Evolutionary conservation across 2,797 vertebrate genomes (phyloP).

Genomic region (Notamacropus eugenii): DNA sequence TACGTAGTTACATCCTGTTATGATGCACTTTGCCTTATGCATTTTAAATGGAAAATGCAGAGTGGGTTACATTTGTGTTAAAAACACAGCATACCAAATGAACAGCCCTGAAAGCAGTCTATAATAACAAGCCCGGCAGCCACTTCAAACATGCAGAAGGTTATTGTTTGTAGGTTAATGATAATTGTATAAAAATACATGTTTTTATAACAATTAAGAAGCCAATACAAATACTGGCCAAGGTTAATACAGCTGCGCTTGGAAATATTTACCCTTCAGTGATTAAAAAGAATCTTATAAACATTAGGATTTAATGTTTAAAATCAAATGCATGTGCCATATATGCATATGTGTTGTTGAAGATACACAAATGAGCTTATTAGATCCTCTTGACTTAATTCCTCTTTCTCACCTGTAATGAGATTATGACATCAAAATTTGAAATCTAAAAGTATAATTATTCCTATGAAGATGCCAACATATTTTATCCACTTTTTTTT

Average conservation of each 20-base stretch:
- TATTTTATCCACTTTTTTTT: slow-evolving; percentile 35
- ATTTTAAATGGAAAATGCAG: slow-evolving; percentile 90
- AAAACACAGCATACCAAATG: slow-evolving; percentile 85
- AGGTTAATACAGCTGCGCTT: slow-evolving; percentile 70
- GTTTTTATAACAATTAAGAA: slow-evolving; percentile 84
- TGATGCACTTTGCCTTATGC: slow-evolving; percentile 92
- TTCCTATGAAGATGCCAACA: background rate
- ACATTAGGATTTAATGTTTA: slow-evolving; percentile 24
- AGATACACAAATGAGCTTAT: background rate
- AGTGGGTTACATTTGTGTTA: slow-evolving; percentile 86
- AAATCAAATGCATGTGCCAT: background rate
- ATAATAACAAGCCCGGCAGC: slow-evolving; percentile 82
- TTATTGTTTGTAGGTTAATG: slow-evolving; percentile 84
- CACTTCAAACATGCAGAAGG: slow-evolving; percentile 81
- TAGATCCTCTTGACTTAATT: slow-evolving; percentile 4
- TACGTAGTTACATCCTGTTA: slow-evolving; percentile 90
- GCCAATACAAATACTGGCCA: slow-evolving; percentile 79
- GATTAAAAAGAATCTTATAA: slow-evolving; percentile 63
- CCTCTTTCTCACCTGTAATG: background rate
- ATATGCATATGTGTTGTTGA: background rate
- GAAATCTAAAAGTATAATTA: background rate
- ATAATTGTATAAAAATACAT: slow-evolving; percentile 84
- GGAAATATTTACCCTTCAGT: slow-evolving; percentile 65
- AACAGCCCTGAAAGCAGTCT: slow-evolving; percentile 82
- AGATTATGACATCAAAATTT: background rate